Conservation (phyloP, 2,797 vertebrate species). For the Molothrus aeneus region DNA sequence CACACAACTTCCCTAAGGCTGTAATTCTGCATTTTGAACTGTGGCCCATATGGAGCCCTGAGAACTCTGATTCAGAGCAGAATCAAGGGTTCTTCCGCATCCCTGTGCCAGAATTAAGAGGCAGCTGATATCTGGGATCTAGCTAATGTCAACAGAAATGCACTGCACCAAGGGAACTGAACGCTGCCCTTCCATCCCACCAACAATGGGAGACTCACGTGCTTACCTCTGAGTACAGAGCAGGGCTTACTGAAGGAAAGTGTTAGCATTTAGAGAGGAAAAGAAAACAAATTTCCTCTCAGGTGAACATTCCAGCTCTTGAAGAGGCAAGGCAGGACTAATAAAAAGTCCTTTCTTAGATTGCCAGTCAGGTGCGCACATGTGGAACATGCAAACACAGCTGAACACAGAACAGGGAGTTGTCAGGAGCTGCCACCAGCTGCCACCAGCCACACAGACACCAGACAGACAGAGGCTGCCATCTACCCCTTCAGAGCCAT, state of each 20-base stretch:
- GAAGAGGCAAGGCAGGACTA: not conserved
- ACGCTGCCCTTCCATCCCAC: not conserved
- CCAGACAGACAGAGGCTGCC: not conserved
- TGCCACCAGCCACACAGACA: not conserved
- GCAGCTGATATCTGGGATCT: not conserved
- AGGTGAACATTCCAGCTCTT: not conserved
- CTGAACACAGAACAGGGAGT: not conserved
- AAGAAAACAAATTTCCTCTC: not conserved
- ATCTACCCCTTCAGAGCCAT: accelerated
- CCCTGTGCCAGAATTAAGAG: not conserved
- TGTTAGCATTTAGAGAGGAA: not conserved
- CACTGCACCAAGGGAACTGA: not conserved
- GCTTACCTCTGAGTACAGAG: not conserved
- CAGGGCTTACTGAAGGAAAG: not conserved
- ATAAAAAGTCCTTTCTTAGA: not conserved
- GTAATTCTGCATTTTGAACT: not conserved
- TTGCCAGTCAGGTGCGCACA: accelerated
- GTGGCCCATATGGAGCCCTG: not conserved
- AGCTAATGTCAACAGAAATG: not conserved
- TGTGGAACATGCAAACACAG: not conserved
- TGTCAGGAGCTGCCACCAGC: not conserved
- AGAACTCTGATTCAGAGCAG: not conserved
- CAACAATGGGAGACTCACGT: accelerated
- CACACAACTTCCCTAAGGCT: not conserved
- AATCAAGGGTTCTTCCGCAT: not conserved